Conservation (phyloP, 2,888 invertebrate genomes). For the Chloroclysta siterata region DNA sequence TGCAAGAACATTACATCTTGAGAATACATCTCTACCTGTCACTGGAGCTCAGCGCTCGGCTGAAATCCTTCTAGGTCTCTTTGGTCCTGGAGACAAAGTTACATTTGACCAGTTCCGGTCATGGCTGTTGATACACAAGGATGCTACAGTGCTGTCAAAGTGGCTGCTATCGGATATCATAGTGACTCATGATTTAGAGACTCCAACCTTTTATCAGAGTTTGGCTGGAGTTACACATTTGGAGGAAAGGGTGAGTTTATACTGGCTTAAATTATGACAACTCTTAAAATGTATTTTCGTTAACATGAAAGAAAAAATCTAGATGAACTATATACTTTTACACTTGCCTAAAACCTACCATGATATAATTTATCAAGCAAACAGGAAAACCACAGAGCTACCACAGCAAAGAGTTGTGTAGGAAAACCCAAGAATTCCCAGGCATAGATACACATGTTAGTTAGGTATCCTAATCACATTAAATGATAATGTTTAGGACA, state of each 20-base stretch:
- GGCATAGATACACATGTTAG: neutral
- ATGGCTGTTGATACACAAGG: constrained; percentile 91
- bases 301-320: too few relatives aligned
- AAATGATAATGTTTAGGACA: too few relatives aligned
- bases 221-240: constrained; percentile 96
- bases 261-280: too few relatives aligned
- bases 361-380: neutral
- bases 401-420: neutral
- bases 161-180: constrained; percentile 93
- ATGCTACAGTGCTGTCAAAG: constrained; percentile 91
- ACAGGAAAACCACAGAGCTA: constrained; percentile 1
- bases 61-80: constrained; percentile 72
- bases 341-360: too few relatives aligned
- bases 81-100: constrained; percentile 79
- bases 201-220: constrained; percentile 96
- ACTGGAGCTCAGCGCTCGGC: constrained; percentile 63
- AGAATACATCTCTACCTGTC: constrained; percentile 75
- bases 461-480: neutral
- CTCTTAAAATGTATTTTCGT: too few relatives aligned
- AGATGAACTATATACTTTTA: too few relatives aligned
- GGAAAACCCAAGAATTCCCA: neutral
- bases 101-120: constrained; percentile 90
- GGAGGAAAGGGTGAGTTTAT: constrained; percentile 87
- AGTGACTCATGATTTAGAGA: constrained; percentile 92
- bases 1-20: constrained; percentile 86